Evolutionary conservation across 2,113 vertebrate species (phyloP), one percentile per base, ranked within the genome.

Genomic region (Poeciliopsis prolifica): DNA sequence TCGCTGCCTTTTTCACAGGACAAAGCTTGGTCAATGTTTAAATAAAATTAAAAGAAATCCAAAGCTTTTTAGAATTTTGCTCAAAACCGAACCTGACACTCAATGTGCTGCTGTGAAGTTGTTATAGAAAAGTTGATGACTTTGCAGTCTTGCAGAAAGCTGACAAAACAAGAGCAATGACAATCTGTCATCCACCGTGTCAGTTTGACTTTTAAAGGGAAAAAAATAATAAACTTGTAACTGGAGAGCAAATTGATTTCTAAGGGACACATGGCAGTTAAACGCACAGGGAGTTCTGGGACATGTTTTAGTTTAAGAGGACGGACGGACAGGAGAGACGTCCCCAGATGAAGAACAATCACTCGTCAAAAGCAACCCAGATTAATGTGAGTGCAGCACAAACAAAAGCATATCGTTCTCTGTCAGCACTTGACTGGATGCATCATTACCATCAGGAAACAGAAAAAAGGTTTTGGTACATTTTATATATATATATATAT

Each of bases 371-470:
- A 24, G 30, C 12, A 30, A 35, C 30, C 54, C 15, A 9, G 28
- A 29, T 81, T 74, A 77, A 58, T 84, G 78, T 83, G 72, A 74
- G 5, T 37, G 62, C 78, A 75, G 78, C 81, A 81, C 15, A 68
- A 84, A 73, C 12, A 35, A 10, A n/a, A 58, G 51, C 51, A 22
- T 7, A 58, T 58, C 24, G 1, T 19, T 17, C 65, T 10, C 22
- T n/a, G 54, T 31, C 65, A 37, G 62, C 31, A 31, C 31, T 62
- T 28, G 2, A 9, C 75, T 29, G 74, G 68, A 74, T 69, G 76
- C 75, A 22, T 83, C 70, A 70, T 79, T 75, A 79, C 66, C 31
- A 17, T 61, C 31, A 73, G 17, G 60, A 70, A 61, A 72, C 75
- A 80, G 29, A 65, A 79, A 68, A 58, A 22, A 71, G 35, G 67